These are phyloP conservation scores for Parotocinclus haroldoi DNA, from an alignment of 2,797 vertebrate genomes.

Conservation along the genomic window DNA sequence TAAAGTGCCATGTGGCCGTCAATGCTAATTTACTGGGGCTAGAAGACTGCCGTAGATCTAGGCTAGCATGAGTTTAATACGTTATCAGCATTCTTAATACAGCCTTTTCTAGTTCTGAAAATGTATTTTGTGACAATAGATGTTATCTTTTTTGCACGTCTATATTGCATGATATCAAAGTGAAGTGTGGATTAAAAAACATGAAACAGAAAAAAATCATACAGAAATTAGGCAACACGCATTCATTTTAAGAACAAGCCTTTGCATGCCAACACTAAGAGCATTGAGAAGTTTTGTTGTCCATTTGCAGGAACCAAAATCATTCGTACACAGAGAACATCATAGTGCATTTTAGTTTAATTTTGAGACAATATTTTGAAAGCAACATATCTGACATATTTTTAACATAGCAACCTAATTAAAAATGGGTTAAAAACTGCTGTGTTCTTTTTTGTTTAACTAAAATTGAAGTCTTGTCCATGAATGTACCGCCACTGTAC, in stretches of 20 bases:
- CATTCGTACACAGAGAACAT: constrained; percentile 48
- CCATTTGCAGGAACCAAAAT: constrained; percentile 52
- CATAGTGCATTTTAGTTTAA: constrained; percentile 32
- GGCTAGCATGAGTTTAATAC: constrained; percentile 73
- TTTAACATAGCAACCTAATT: constrained; percentile 31
- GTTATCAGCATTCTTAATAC: constrained; percentile 78
- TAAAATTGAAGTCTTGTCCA: constrained; percentile 61
- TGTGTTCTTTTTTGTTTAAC: constrained; percentile 36
- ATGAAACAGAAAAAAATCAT: constrained; percentile 53
- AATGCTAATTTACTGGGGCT: constrained; percentile 72
- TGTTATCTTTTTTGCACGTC: constrained; percentile 83
- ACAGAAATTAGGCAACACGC: constrained; percentile 62
- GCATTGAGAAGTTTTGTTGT: constrained; percentile 60
- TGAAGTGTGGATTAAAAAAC: constrained; percentile 69
- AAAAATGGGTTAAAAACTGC: constrained; percentile 41
- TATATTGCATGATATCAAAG: constrained; percentile 82
- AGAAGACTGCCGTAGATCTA: constrained; percentile 65
- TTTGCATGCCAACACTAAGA: constrained; percentile 73
- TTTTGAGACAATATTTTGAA: constrained; percentile 23
- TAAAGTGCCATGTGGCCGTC: constrained; percentile 59
- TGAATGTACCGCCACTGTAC: constrained; percentile 72
- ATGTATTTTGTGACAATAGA: constrained; percentile 83
- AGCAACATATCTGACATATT: constrained; percentile 16
- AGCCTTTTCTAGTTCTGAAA: constrained; percentile 81
- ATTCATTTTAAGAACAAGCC: constrained; percentile 69